Evolutionary conservation across 2,113 vertebrate genomes (phyloP).

Genomic region (Nematolebias whitei): DNA sequence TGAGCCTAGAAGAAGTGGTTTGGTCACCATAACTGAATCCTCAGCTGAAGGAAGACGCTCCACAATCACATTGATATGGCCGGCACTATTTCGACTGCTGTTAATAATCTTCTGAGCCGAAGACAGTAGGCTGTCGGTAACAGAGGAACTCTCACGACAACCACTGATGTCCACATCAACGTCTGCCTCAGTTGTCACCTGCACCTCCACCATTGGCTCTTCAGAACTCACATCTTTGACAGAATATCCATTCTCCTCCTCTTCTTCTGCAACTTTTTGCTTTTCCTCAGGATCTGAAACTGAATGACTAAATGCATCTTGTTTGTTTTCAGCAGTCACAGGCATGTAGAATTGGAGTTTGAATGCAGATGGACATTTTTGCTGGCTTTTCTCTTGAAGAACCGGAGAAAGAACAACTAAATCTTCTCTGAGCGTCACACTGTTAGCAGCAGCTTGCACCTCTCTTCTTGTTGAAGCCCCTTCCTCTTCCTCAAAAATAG

Average conservation of each 20-base stretch:
- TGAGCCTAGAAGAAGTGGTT: constrained; percentile 83
- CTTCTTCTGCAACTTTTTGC: constrained; percentile 44
- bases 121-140: constrained; percentile 88
- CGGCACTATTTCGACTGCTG: constrained; percentile 89
- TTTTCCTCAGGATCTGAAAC: constrained; percentile 47
- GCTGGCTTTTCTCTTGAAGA: constrained; percentile 62
- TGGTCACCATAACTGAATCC: constrained; percentile 82
- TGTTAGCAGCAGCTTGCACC: constrained; percentile 23
- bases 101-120: constrained; percentile 97
- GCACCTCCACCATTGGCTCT: constrained; percentile 82
- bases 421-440: constrained; percentile 68
- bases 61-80: constrained; percentile 97
- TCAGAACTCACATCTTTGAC: constrained; percentile 68
- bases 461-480: constrained; percentile 72
- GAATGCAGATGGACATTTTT: constrained; percentile 71
- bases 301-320: constrained; percentile 38
- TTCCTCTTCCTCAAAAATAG: constrained; percentile 92
- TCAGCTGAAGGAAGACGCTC: constrained; percentile 92
- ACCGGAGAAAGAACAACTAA: constrained; percentile 84
- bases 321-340: constrained; percentile 47
- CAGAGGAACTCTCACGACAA: constrained; percentile 8
- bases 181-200: constrained; percentile 81
- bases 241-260: constrained; percentile 68
- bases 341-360: constrained; percentile 87
- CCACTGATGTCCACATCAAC: constrained; percentile 78